Conservation (phyloP, 2,113 vertebrate species). For the Gasterosteus aculeatus region DNA sequence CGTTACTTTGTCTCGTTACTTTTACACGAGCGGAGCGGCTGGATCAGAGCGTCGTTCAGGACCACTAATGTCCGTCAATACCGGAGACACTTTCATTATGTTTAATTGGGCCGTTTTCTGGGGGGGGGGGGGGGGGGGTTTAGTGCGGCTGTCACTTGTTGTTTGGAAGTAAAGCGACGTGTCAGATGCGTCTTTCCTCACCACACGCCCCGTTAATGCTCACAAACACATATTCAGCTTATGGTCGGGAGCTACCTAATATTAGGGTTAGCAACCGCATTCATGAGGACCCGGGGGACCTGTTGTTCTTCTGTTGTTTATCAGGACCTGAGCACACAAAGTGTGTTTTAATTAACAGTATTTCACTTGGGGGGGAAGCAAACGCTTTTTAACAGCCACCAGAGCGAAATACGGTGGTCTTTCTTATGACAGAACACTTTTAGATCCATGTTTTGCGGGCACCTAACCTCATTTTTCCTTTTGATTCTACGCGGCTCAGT, state of each 20-base stretch:
- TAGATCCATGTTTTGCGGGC: neutral
- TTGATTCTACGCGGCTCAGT: neutral
- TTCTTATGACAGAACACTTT: neutral
- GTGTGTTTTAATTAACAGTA: neutral
- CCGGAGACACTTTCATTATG: conserved; percentile 48
- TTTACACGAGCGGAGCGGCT: conserved; percentile 40
- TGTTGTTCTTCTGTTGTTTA: no score
- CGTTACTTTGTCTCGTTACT: conserved; percentile 51
- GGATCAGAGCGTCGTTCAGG: conserved; percentile 49
- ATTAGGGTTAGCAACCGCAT: neutral
- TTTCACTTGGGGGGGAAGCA: neutral
- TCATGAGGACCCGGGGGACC: no score
- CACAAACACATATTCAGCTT: neutral
- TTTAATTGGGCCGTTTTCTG: conserved; percentile 49
- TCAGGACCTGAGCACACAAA: neutral
- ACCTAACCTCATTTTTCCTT: neutral
- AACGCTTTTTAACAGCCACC: neutral
- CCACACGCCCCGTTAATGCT: neutral
- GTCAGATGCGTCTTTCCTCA: neutral
- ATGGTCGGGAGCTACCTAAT: neutral
- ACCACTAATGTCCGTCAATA: conserved; percentile 47
- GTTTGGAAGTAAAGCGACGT: neutral
- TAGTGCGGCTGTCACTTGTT: conserved; percentile 30
- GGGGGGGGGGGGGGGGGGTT: conserved; percentile 7
- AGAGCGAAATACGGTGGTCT: no score